Percentiles rank a stretch among this genome's conserved stretches.
These are phyloP conservation scores for Clanis bilineata DNA, from an alignment of 2,888 invertebrate species.

Conservation along the genomic window DNA sequence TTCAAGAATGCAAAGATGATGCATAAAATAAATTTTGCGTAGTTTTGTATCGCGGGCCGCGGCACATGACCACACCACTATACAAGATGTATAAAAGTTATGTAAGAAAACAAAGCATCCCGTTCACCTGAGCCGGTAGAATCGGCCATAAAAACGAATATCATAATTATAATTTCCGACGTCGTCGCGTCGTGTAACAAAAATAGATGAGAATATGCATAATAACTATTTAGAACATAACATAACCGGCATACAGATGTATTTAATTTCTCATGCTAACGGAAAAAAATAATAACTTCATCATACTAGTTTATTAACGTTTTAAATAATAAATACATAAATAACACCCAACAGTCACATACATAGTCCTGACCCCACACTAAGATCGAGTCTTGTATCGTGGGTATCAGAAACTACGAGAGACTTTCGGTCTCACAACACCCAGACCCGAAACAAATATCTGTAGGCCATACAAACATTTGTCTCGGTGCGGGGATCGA, in stretches of 20 bases:
- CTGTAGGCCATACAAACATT: too few relatives aligned
- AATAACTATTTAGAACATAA: not conserved
- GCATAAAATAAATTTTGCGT: conserved; percentile 44
- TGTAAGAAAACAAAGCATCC: conserved; percentile 4
- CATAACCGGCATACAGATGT: not conserved
- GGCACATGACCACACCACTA: conserved; percentile 45
- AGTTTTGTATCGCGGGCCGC: conserved; percentile 22
- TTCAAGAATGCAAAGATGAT: conserved; percentile 58
- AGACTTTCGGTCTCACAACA: too few relatives aligned
- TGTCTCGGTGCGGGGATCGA: too few relatives aligned
- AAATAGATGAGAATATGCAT: not conserved
- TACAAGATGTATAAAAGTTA: conserved; percentile 6
- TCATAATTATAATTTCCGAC: not conserved
- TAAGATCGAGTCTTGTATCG: too few relatives aligned
- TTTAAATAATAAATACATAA: not conserved
- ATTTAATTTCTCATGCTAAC: not conserved
- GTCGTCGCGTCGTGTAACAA: not conserved
- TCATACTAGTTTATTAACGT: not conserved
- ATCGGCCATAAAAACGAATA: not conserved
- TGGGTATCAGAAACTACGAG: too few relatives aligned
- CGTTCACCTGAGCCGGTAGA: not conserved
- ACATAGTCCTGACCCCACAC: too few relatives aligned
- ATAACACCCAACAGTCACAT: too few relatives aligned
- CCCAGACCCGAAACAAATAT: too few relatives aligned
- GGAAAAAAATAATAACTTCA: not conserved